Conservation (phyloP, 2,888 invertebrate species). For the Dusona sp. region DNA sequence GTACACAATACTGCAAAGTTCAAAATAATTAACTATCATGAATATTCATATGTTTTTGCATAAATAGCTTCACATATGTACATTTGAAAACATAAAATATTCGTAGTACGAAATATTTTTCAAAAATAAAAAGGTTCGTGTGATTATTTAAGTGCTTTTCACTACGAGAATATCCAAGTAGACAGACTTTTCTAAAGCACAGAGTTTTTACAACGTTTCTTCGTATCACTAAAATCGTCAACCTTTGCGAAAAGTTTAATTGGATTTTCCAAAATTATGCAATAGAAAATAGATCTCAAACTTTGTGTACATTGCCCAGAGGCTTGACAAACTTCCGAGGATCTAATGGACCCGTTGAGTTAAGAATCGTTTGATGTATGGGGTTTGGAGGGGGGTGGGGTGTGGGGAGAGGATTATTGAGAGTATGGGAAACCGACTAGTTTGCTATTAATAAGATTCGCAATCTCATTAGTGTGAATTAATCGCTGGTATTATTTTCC, state of each 20-base stretch:
- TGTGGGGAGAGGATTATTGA: slow-evolving; percentile 14
- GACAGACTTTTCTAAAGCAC: neutral
- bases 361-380: neutral
- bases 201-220: neutral
- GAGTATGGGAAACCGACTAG: neutral
- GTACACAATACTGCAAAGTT: neutral
- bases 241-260: slow-evolving; percentile 13
- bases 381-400: no score
- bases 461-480: neutral
- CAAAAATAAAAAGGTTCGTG: neutral
- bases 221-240: neutral
- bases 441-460: neutral
- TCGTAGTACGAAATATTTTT: neutral
- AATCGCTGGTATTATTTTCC: neutral
- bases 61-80: neutral
- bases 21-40: neutral
- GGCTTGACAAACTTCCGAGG: slow-evolving; percentile 1
- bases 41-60: slow-evolving; percentile 9
- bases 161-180: neutral
- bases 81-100: neutral
- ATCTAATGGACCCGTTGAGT: neutral
- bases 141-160: neutral
- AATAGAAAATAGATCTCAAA: slow-evolving; percentile 13
- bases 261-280: slow-evolving; percentile 11
- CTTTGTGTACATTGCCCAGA: neutral